Base-by-base conservation (phyloP, 64 coral and sea anemone species). In the Pocillopora damicornis region DNA sequence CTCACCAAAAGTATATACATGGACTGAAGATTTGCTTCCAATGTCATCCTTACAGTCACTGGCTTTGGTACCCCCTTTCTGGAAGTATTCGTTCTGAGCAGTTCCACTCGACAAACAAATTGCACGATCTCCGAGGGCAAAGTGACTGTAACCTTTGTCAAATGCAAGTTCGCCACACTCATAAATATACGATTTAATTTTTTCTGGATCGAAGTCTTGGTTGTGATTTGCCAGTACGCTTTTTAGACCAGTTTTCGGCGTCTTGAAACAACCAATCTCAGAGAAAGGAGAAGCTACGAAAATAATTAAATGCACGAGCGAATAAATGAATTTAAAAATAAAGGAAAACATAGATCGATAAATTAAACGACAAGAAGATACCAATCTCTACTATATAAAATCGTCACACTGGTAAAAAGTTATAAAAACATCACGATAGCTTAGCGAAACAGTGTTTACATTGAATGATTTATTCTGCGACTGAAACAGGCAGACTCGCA, bases 101-200 rank as follows among this genome's bases (percentile, higher is more conserved):
- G 38, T 60, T 18, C 65, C 38, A 9, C 75, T 59, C 16, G 68
- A 88, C 15, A 75, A 75, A 64, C 89, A 91, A 37, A 35, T 85
- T 0, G 80, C 89, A 76, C 85, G 84, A 18, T 67, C 26, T 30
- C 80, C 89, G 8, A 91, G 13, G 15, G 80, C 80, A 76, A 91
- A 91, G 15, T 76, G 86, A 35, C 42, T 91, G 72, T 75, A 91
- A 9, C 73, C 66, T 58, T 74, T 72, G 1, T 62, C 73, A 56
- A 76, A 76, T 0, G 73, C 60, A 9, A 91, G 42, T 13, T 63
- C 51, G 30, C 30, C n/a, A 63, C 89, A 91, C 5, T 59, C 12
- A 14, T 63, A 11, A 63, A 63, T 81, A 26, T 26, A 15, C 35
- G 4, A 15, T 63, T 1, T 14, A 0, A 17, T 60, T 16, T 81